A percentile compares a stretch with the other conserved stretches of the same genome.
Conservation (phyloP, 2,113 vertebrate species). For the Emydura subglobosa region DNA sequence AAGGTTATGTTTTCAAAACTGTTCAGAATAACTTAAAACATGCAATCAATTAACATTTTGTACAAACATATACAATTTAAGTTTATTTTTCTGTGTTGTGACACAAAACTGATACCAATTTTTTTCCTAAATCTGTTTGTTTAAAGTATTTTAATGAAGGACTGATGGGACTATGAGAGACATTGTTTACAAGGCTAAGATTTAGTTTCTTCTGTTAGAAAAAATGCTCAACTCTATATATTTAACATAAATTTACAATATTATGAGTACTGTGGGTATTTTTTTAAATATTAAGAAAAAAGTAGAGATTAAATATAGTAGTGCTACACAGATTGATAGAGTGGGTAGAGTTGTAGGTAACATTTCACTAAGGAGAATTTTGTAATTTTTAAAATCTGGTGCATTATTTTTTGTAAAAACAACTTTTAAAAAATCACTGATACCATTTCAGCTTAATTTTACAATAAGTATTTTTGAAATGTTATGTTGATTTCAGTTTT, state of each 20-base stretch:
- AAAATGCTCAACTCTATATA: conserved; percentile 53
- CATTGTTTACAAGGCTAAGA: conserved; percentile 23
- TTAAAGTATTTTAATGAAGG: neutral
- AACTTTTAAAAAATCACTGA: neutral
- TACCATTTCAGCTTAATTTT: neutral
- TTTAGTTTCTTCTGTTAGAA: conserved; percentile 55
- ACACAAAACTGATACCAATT: neutral
- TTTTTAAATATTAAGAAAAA: neutral
- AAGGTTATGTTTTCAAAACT: conserved; percentile 1
- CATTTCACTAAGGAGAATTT: conserved; percentile 7
- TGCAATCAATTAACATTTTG: neutral
- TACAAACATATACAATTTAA: neutral
- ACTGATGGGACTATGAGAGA: neutral
- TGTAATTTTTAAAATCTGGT: neutral
- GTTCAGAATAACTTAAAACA: conserved; percentile 8
- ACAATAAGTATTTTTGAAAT: neutral
- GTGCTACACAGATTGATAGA: conserved; percentile 41
- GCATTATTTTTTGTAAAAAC: neutral
- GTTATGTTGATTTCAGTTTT: neutral
- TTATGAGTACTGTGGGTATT: neutral
- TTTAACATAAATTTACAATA: neutral
- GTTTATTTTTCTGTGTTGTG: neutral
- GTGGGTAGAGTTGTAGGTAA: neutral
- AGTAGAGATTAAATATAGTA: neutral
- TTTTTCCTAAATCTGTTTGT: neutral